Evolutionary conservation across 2,113 vertebrate species (phyloP), one percentile per base, ranked within the genome.

Genomic region (Rhabdornis inornatus): DNA sequence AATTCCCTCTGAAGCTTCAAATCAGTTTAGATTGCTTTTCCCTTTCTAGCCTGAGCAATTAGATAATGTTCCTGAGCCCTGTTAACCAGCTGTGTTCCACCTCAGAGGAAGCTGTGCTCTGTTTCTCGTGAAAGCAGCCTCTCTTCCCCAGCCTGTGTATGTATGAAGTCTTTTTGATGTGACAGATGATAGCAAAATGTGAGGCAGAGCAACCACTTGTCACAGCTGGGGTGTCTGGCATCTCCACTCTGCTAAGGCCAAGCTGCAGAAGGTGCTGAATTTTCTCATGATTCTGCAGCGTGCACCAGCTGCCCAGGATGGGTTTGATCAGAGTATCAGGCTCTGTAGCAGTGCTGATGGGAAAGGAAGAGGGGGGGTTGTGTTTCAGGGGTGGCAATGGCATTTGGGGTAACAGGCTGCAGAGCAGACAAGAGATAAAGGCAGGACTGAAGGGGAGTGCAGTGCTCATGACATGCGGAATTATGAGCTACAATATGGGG

Each of bases 1-100:
- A 93, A 96, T 96, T 95, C 92, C 52, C 93, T 82, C 80, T 87
- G 88, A 94, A 94, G 83, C 90, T 89, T 94, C 92, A 83, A 70
- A 96, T 94, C 92, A 94, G 89, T 95, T 96, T 77, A 94, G 90
- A 96, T 90, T 95, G 83, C 88, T 96, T 95, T 92, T 89, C 61
- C 56, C 76, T 93, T 95, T 94, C 80, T 92, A 90, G 80, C 61
- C 76, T 90, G 71, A 94, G 93, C 91, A 95, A 96, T 95, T 91
- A 91, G 78, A 79, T 87, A 50, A 91, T 80, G 83, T 91, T 89
- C 39, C 80, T 76, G 72, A 90, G 92, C 72, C 53, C 69, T 93
- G 69, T 95, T 94, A 92, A 92, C 90, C 69, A 89, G 53, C 65
- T 75, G 25, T 68, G 65, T 57, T 75, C 88, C 40, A 64, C 56